These are phyloP conservation scores for Clupea harengus DNA, from an alignment of 2,113 vertebrate species.

Conservation along the genomic window DNA sequence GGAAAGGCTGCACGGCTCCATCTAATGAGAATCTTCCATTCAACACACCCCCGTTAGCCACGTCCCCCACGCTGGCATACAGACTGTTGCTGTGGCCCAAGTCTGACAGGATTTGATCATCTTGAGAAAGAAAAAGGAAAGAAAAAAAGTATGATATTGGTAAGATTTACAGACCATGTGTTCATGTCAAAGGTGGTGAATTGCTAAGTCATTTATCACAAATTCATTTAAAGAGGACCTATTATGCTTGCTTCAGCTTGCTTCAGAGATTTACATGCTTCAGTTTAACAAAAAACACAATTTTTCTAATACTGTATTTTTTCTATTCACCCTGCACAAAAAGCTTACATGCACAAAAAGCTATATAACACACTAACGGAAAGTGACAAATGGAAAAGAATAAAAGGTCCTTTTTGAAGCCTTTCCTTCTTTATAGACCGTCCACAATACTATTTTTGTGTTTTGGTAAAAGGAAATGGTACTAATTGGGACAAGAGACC, in stretches of 20 bases:
- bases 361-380: too few species aligned
- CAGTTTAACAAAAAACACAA: too few species aligned
- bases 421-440: slow-evolving; percentile 73
- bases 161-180: slow-evolving; percentile 57
- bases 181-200: background rate
- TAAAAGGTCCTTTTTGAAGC: background rate
- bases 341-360: too few species aligned
- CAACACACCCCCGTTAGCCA: slow-evolving; percentile 79
- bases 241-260: too few species aligned
- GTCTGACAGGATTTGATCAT: slow-evolving; percentile 96
- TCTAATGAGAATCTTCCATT: slow-evolving; percentile 90
- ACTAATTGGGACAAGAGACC: background rate
- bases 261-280: too few species aligned
- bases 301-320: too few species aligned
- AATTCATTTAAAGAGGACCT: slow-evolving; percentile 69
- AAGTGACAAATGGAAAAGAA: too few species aligned
- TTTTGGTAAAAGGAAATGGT: slow-evolving; percentile 40
- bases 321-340: too few species aligned
- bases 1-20: slow-evolving; percentile 84
- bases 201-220: slow-evolving; percentile 57
- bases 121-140: slow-evolving; percentile 61
- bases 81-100: slow-evolving; percentile 87
- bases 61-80: slow-evolving; percentile 84
- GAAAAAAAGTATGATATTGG: slow-evolving; percentile 24
- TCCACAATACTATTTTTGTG: slow-evolving; percentile 68